phyloP scores from a whole-genome alignment of 2,113 vertebrate genomes.

The Stigmatopora nigra region DNA sequence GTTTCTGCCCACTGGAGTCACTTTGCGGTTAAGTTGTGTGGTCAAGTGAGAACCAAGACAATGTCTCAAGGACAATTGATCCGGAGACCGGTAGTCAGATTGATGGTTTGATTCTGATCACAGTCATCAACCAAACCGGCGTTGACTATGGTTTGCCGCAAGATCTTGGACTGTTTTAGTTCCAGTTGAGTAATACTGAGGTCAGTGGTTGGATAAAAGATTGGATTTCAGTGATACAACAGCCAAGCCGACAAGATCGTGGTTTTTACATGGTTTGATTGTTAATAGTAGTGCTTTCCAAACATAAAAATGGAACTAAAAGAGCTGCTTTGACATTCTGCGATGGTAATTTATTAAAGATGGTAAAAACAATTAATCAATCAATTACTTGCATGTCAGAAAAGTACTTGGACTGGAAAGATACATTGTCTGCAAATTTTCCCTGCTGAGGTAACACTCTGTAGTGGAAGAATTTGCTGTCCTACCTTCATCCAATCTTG shows the following conservation, averaged over 20 bases:
- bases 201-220: background rate
- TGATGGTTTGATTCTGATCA: background rate
- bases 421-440: too few relatives aligned
- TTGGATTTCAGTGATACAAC: background rate
- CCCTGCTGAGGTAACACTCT: too few relatives aligned
- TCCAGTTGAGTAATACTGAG: background rate
- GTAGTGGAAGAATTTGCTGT: too few relatives aligned
- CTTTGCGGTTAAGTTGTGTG: background rate
- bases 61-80: background rate
- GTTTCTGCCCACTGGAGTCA: background rate
- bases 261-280: background rate
- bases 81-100: background rate
- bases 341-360: too few relatives aligned
- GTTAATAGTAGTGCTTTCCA: background rate
- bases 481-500: too few relatives aligned
- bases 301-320: too few relatives aligned
- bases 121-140: background rate
- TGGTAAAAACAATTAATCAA: too few relatives aligned
- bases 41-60: background rate
- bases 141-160: background rate
- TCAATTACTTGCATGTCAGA: too few relatives aligned
- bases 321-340: too few relatives aligned
- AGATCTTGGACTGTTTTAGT: background rate
- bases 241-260: background rate
- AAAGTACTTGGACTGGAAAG: too few relatives aligned